A percentile compares a stretch with the other conserved stretches of the same genome.
Evolutionary conservation across 2,888 invertebrate species (phyloP).

Genomic region (Heliconius charithonia): DNA sequence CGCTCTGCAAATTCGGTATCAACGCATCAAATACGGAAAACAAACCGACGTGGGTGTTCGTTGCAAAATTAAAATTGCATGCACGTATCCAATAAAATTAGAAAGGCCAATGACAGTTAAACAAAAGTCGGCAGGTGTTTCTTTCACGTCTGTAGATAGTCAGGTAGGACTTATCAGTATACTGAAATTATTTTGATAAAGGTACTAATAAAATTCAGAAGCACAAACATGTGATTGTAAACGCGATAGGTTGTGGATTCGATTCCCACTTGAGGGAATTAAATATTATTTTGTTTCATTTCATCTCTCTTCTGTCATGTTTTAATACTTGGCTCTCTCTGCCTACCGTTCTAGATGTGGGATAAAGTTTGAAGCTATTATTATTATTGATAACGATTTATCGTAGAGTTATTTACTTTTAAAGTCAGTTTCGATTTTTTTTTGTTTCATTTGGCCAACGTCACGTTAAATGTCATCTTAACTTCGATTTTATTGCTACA

Average conservation of each 20-base stretch:
- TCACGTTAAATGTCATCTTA: no score
- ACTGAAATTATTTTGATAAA: conserved; percentile 1
- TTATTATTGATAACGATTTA: no score
- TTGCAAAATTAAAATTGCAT: conserved; percentile 48
- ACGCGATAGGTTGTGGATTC: neutral
- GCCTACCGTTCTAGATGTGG: no score
- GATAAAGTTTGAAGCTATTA: no score
- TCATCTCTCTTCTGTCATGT: no score
- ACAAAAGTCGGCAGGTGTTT: conserved; percentile 43
- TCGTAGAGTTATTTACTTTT: no score
- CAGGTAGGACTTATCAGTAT: conserved; percentile 34
- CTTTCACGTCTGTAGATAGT: conserved; percentile 26
- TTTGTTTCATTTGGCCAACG: no score
- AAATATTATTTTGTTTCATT: no score
- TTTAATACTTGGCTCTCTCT: neutral
- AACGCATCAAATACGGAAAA: conserved; percentile 36
- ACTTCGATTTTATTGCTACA: no score
- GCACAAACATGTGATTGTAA: no score
- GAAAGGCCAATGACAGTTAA: conserved; percentile 47
- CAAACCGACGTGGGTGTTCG: conserved; percentile 48
- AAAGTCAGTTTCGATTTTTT: no score
- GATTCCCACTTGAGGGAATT: no score
- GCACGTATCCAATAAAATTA: conserved; percentile 51
- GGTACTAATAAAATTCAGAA: neutral
- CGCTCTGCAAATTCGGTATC: conserved; percentile 34